A percentile compares a stretch with the other conserved stretches of the same genome.
These are phyloP conservation scores for Drosophila chauvacae DNA, from an alignment of 1,140 invertebrate species.

Conservation along the genomic window DNA sequence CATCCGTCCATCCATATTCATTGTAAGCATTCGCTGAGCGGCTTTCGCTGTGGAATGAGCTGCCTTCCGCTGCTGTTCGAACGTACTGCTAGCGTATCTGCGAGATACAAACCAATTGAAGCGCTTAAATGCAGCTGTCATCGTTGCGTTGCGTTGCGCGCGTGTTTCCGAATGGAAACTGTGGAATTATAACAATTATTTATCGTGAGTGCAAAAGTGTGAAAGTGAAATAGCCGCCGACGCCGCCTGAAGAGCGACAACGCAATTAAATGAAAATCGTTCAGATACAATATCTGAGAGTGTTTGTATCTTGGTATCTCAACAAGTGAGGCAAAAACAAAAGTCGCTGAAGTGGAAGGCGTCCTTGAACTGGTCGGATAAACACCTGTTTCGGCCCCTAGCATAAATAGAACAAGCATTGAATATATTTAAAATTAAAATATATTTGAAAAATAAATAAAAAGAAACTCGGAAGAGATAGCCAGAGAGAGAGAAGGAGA, in stretches of 20 bases:
- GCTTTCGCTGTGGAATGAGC: slow-evolving; percentile 77
- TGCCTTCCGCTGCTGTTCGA: slow-evolving; percentile 18
- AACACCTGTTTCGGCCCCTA: slow-evolving; percentile 63
- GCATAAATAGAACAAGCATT: slow-evolving; percentile 18
- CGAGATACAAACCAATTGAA: slow-evolving; percentile 45
- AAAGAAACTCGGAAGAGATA: neutral
- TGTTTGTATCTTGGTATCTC: slow-evolving; percentile 28
- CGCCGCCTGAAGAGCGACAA: slow-evolving; percentile 54
- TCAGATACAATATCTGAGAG: slow-evolving; percentile 29
- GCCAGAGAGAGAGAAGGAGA: slow-evolving; percentile 4
- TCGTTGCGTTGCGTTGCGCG: slow-evolving; percentile 25
- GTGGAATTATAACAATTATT: slow-evolving; percentile 46
- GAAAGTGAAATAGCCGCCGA: slow-evolving; percentile 69
- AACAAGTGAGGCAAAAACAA: slow-evolving; percentile 55
- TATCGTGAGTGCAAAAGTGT: slow-evolving; percentile 54
- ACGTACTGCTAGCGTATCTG: slow-evolving; percentile 26
- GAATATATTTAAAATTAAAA: neutral
- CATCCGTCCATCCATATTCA: slow-evolving; percentile 32
- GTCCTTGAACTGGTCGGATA: slow-evolving; percentile 69
- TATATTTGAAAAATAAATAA: neutral
- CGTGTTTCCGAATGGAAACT: slow-evolving; percentile 51
- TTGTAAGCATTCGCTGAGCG: slow-evolving; percentile 65
- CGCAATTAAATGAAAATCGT: slow-evolving; percentile 74
- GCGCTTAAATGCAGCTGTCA: slow-evolving; percentile 68
- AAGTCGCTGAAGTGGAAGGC: slow-evolving; percentile 60